A percentile compares a stretch with the other conserved stretches of the same genome.
phyloP scores from a whole-genome alignment of 2,888 invertebrate species.

The Gastracanthus pulcherrimus region DNA sequence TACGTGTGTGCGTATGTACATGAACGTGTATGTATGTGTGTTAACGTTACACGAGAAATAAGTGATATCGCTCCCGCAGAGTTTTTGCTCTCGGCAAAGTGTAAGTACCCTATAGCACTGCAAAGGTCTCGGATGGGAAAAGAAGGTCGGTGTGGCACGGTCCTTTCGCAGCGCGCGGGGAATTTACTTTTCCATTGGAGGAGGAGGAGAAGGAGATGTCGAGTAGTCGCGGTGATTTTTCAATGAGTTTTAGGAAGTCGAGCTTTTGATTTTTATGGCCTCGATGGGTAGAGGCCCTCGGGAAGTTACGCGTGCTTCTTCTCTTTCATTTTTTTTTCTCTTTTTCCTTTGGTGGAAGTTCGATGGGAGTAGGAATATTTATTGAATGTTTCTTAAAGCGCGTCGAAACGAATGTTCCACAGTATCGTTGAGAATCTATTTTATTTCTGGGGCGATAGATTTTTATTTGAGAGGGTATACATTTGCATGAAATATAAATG shows the following conservation, averaged over 20 bases:
- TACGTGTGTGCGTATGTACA: not conserved
- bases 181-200: constrained; percentile 12
- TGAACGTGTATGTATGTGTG: not conserved
- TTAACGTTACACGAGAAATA: too few relatives aligned
- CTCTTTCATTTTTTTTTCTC: not conserved
- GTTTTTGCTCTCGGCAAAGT: not conserved
- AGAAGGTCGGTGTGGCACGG: too few relatives aligned
- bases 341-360: constrained; percentile 13
- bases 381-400: constrained; percentile 41
- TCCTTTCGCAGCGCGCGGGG: not conserved
- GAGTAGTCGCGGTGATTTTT: constrained; percentile 32
- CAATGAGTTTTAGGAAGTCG: constrained; percentile 27
- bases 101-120: too few relatives aligned
- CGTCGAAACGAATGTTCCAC: constrained; percentile 13
- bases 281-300: not conserved
- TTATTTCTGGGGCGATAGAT: not conserved
- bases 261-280: constrained; percentile 47
- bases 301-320: not conserved
- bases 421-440: not conserved
- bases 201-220: not conserved
- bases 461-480: not conserved
- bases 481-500: not conserved
- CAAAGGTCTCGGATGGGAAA: not conserved
- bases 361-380: constrained; percentile 26
- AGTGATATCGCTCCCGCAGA: constrained; percentile 9